Evolutionary conservation across 35 echinoderm and acorn worm species (phyloP).

Genomic region (Ptychodera flava): DNA sequence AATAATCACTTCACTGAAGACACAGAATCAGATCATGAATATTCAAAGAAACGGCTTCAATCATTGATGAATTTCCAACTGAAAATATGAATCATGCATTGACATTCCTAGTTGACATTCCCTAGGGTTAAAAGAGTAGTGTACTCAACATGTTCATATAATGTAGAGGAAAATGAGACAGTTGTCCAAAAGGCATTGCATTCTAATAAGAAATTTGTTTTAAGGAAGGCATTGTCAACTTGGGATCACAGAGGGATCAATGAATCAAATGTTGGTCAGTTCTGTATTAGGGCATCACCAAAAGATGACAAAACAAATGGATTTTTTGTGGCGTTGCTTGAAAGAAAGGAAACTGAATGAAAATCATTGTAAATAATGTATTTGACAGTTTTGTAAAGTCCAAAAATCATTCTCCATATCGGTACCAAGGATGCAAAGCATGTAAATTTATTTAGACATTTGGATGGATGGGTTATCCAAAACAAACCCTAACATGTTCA

Average conservation of each 20-base stretch:
- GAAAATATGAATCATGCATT: conserved; percentile 68
- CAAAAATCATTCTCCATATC: no score
- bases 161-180: conserved; percentile 73
- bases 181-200: conserved; percentile 56
- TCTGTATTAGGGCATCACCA: conserved; percentile 56
- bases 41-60: conserved; percentile 42
- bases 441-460: no score
- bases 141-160: conserved; percentile 85
- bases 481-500: no score
- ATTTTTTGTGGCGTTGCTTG: conserved; percentile 87
- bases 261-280: not conserved
- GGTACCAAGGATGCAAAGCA: no score
- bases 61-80: conserved; percentile 40
- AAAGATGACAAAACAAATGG: conserved; percentile 67
- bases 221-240: conserved; percentile 31
- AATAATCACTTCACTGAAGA: conserved; percentile 55
- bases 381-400: no score
- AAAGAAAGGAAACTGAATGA: conserved; percentile 49
- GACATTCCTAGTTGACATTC: conserved; percentile 49
- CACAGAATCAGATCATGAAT: not conserved
- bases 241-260: conserved; percentile 27
- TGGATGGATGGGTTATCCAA: no score
- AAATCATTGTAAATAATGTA: no score
- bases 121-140: conserved; percentile 67
- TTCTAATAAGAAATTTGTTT: conserved; percentile 34